Percentiles rank a stretch among this genome's conserved stretches.
phyloP scores from a whole-genome alignment of 2,113 vertebrate species.

The Emberiza fucata region DNA sequence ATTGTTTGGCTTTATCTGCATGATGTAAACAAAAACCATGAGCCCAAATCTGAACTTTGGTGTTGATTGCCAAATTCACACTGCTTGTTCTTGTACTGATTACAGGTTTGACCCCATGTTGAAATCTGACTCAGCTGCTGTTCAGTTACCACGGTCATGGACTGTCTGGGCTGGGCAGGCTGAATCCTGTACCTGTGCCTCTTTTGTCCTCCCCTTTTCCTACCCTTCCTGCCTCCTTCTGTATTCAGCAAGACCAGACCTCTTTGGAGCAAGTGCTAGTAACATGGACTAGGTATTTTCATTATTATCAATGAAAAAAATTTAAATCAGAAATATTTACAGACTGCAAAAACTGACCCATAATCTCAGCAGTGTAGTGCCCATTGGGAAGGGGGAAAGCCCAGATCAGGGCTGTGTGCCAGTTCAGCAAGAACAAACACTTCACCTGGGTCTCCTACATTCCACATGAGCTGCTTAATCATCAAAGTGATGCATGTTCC shows the following conservation, averaged over 20 bases:
- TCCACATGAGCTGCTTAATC: not conserved
- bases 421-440: not conserved
- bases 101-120: not conserved
- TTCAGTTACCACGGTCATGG: not conserved
- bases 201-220: not conserved
- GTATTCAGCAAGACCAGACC: not conserved
- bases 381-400: not conserved
- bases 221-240: not conserved
- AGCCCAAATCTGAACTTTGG: not conserved
- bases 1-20: not conserved
- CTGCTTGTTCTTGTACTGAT: not conserved
- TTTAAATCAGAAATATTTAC: not conserved
- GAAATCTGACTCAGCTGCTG: not conserved
- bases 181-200: not conserved
- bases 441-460: not conserved
- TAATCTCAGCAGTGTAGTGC: not conserved
- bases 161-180: not conserved
- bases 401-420: not conserved
- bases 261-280: not conserved
- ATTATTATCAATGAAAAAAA: not conserved
- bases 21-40: not conserved
- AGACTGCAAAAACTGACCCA: not conserved
- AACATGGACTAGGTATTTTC: not conserved
- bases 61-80: not conserved
- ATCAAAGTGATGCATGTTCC: not conserved